These are phyloP conservation scores for Caprella mutica DNA, from an alignment of 2,888 invertebrate species.

Conservation along the genomic window DNA sequence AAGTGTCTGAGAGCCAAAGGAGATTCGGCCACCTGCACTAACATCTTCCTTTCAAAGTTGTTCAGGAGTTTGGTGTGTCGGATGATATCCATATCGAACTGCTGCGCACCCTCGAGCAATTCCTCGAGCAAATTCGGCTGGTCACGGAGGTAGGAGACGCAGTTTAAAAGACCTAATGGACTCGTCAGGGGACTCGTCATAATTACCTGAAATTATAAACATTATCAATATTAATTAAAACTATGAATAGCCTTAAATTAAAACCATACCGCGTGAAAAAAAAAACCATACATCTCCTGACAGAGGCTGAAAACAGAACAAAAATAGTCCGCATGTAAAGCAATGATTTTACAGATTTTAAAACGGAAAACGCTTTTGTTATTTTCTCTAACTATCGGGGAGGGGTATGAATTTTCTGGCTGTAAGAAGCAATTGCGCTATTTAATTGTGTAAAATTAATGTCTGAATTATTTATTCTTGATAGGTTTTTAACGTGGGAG, in stretches of 20 bases:
- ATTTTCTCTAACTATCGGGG: too few relatives aligned
- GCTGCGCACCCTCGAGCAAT: slow-evolving; percentile 29
- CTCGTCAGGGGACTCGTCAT: slow-evolving; percentile 74
- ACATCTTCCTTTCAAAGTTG: slow-evolving; percentile 5
- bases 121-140: slow-evolving; percentile 46
- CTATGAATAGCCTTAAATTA: not conserved
- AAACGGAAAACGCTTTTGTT: too few relatives aligned
- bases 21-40: slow-evolving; percentile 24
- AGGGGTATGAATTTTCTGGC: too few relatives aligned
- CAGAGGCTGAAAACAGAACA: too few relatives aligned
- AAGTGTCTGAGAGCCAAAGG: slow-evolving; percentile 30
- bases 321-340: too few relatives aligned
- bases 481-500: too few relatives aligned
- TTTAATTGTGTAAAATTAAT: too few relatives aligned
- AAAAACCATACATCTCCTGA: not conserved
- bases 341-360: too few relatives aligned
- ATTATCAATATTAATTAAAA: not conserved
- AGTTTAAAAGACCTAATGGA: slow-evolving; percentile 69
- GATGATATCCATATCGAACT: slow-evolving; percentile 30
- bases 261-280: not conserved
- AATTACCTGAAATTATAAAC: slow-evolving; percentile 49
- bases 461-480: too few relatives aligned
- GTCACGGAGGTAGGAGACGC: slow-evolving; percentile 53
- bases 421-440: too few relatives aligned
- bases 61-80: slow-evolving; percentile 26